Evolutionary conservation across 2,888 invertebrate genomes (phyloP).

Genomic region (Andrena trimmerana): DNA sequence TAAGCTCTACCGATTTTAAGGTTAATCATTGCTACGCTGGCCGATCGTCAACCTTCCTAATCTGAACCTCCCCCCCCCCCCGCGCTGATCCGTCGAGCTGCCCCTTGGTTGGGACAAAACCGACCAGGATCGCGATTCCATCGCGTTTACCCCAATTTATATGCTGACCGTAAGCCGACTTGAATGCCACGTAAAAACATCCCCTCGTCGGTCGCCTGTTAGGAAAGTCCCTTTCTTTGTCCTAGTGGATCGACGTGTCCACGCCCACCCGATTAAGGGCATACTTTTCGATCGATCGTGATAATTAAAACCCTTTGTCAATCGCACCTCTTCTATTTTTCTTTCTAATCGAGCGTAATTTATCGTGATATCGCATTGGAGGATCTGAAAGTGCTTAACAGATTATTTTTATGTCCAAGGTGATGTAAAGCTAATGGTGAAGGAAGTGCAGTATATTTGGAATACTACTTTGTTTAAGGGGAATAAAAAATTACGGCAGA

Average conservation of each 20-base stretch:
- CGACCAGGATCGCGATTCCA: slow-evolving; percentile 53
- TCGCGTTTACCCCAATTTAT: slow-evolving; percentile 72
- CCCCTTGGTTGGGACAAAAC: slow-evolving; percentile 33
- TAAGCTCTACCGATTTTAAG: slow-evolving; percentile 71
- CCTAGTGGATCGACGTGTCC: slow-evolving; percentile 64
- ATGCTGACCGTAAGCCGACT: slow-evolving; percentile 62
- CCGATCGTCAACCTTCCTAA: not conserved
- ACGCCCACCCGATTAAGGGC: slow-evolving; percentile 79
- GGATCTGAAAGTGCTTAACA: not conserved
- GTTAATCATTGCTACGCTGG: slow-evolving; percentile 75
- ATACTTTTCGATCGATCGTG: slow-evolving; percentile 75
- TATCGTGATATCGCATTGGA: not conserved
- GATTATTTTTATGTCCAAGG: not conserved
- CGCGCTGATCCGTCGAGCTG: slow-evolving; percentile 3
- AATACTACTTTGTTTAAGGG: too few relatives aligned
- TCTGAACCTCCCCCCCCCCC: slow-evolving; percentile 39
- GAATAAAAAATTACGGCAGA: too few relatives aligned
- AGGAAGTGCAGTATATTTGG: too few relatives aligned
- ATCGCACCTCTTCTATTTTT: not conserved
- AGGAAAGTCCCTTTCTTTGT: slow-evolving; percentile 68
- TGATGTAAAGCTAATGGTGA: too few relatives aligned
- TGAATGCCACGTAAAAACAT: slow-evolving; percentile 49
- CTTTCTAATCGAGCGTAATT: not conserved
- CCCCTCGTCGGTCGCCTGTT: slow-evolving; percentile 50
- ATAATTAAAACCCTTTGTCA: slow-evolving; percentile 80